Conservation (phyloP, 2,797 vertebrate species). For the Crenuchus spilurus region DNA sequence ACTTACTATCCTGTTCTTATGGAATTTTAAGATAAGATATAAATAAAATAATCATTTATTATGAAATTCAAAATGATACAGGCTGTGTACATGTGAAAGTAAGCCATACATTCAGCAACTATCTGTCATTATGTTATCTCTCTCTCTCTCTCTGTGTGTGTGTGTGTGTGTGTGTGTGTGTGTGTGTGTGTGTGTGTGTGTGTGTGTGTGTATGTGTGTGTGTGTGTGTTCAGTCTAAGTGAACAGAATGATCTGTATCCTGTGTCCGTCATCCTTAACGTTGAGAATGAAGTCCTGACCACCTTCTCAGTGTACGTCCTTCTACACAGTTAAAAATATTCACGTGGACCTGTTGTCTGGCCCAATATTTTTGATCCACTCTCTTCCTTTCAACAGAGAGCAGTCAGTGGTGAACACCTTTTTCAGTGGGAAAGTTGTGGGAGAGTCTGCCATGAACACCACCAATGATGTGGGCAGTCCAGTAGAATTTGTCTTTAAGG, state of each 20-base stretch:
- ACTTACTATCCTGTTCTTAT: too few relatives aligned
- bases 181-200: background rate
- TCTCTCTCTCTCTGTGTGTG: background rate
- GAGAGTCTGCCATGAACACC: conserved; percentile 89
- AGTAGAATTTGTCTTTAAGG: conserved; percentile 84
- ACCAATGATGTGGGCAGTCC: conserved; percentile 88
- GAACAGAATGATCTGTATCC: conserved; percentile 83
- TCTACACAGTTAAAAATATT: background rate
- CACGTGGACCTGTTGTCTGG: background rate
- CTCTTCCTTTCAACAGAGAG: conserved; percentile 62
- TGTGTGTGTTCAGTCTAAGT: conserved; percentile 79
- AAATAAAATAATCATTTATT: background rate
- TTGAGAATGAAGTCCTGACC: conserved; percentile 85
- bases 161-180: background rate
- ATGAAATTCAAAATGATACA: background rate
- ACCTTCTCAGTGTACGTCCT: conserved; percentile 81
- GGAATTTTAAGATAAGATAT: too few relatives aligned
- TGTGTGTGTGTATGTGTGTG: conserved; percentile 8
- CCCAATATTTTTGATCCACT: background rate
- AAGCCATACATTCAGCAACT: background rate
- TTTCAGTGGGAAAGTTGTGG: conserved; percentile 89
- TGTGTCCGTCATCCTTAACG: conserved; percentile 73
- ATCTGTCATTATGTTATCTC: background rate
- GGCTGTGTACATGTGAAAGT: too few relatives aligned
- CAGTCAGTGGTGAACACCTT: conserved; percentile 67